A percentile compares a stretch with the other conserved stretches of the same genome.
Conservation (phyloP, 2,888 invertebrate genomes). For the Tetanocera ferruginea region DNA sequence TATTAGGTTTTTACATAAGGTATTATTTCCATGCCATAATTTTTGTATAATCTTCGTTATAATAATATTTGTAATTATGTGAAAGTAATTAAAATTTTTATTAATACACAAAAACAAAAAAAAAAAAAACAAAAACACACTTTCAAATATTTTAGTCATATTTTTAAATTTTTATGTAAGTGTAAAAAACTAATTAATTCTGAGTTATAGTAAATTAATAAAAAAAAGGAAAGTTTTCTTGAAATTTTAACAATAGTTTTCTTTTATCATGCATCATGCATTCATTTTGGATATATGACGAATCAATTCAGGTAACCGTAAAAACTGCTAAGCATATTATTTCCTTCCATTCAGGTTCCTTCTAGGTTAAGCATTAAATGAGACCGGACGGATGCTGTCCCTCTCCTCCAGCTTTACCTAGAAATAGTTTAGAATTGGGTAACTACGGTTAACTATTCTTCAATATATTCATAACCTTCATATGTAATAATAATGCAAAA, state of each 20-base stretch:
- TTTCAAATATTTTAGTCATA: slow-evolving; percentile 36
- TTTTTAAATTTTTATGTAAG: slow-evolving; percentile 28
- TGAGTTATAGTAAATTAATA: too few species aligned
- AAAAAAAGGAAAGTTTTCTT: too few species aligned
- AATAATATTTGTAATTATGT: neutral
- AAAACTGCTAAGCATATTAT: too few species aligned
- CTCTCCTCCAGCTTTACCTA: too few species aligned
- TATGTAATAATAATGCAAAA: neutral
- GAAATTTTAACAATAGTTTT: too few species aligned
- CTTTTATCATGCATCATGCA: too few species aligned
- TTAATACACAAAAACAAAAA: slow-evolving; percentile 2
- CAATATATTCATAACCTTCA: neutral
- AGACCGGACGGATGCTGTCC: too few species aligned
- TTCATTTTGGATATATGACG: too few species aligned
- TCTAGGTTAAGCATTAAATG: too few species aligned
- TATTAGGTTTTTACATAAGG: slow-evolving; percentile 26
- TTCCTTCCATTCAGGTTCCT: too few species aligned
- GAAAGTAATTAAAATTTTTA: neutral
- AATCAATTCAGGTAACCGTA: too few species aligned
- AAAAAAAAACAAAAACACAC: neutral
- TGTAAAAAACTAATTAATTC: neutral
- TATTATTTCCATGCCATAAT: slow-evolving; percentile 38
- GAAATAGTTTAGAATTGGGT: too few species aligned
- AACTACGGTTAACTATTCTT: neutral
- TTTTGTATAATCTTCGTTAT: neutral